Base-by-base conservation (phyloP, 2,797 vertebrate species). In the Ctenosaura bakeri region DNA sequence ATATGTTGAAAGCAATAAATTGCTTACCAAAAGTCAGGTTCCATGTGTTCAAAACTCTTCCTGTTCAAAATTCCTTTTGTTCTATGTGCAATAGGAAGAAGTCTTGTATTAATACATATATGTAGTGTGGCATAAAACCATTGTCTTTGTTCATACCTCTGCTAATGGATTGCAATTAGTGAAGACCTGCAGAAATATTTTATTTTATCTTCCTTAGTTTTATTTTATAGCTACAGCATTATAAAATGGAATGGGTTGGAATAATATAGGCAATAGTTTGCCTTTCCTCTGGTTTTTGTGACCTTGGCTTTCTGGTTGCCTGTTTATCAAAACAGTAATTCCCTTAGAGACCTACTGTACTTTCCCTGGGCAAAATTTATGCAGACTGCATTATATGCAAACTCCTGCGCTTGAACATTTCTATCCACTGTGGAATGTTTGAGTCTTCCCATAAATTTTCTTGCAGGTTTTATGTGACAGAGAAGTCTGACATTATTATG, bases 381-480 rank as follows among this genome's bases (percentile, higher is more conserved):
- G 59, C 86, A n/a, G 42, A 64, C 35, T 50, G 4, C 76, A 38
- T 46, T 5, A 22, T n/a, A n/a, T n/a, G 59, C 56, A 66, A 32
- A 59, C 71, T 59, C 80, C 38, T 5, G 66, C 13, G 0, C 79
- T 64, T 38, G 66, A 77, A 38, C 50, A 20, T 76, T 52, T 89
- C 52, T 64, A 35, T 52, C n/a, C 38, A 66, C 54, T 64, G 22
- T 32, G n/a, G 50, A 56, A 59, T 20, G 9, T 3, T 32, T 0
- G 0, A n/a, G 20, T n/a, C 4, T 5, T 81, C 22, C 5, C 0
- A 0, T 71, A 0, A 0, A 26, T 62, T 64, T 79, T 59, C 52
- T 59, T n/a, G 38, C 56, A 0, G 0, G 4, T 71, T 66, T 52
- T 42, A 78, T 13, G 4, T 20, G 18, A 38, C 1, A 26, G 6